Percentiles rank a stretch among this genome's conserved stretches.
Conservation (phyloP, 2,113 vertebrate genomes). For the Noturus placidus region DNA sequence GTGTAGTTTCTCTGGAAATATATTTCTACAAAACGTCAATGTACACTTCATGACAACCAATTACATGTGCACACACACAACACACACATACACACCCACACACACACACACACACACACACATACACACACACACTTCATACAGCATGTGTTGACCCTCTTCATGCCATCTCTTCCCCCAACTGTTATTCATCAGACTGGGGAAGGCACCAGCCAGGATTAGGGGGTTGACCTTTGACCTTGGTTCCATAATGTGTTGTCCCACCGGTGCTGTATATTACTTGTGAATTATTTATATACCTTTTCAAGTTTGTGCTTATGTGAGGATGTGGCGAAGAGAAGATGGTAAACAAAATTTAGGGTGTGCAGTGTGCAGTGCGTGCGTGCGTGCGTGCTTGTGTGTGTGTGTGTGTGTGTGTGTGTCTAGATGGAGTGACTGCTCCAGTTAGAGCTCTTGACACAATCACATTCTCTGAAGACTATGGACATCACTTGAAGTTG, state of each 20-base stretch:
- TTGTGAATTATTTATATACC: not conserved
- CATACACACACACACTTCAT: not conserved
- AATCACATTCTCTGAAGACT: conserved; percentile 35
- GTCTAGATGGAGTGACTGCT: not conserved
- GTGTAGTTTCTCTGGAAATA: not conserved
- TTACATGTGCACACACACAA: not conserved
- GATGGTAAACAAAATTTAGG: not conserved
- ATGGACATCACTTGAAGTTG: conserved; percentile 45
- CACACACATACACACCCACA: no score
- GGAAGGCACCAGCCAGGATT: not conserved
- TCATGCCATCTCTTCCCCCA: not conserved
- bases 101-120: no score
- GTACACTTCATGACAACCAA: not conserved
- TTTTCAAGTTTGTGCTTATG: conserved; percentile 17
- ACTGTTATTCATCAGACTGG: conserved; percentile 15
- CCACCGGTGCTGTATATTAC: conserved; percentile 9
- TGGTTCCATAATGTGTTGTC: not conserved
- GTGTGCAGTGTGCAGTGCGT: not conserved
- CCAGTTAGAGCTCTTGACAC: conserved; percentile 44
- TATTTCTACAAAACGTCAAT: not conserved
- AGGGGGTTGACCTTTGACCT: conserved; percentile 36
- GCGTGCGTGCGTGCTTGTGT: conserved; percentile 25
- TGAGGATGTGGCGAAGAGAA: not conserved
- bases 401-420: conserved; percentile 27
- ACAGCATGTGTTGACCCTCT: not conserved